These are phyloP conservation scores for Pristionchus pacificus DNA, from an alignment of 1,140 invertebrate species.

Conservation along the genomic window DNA sequence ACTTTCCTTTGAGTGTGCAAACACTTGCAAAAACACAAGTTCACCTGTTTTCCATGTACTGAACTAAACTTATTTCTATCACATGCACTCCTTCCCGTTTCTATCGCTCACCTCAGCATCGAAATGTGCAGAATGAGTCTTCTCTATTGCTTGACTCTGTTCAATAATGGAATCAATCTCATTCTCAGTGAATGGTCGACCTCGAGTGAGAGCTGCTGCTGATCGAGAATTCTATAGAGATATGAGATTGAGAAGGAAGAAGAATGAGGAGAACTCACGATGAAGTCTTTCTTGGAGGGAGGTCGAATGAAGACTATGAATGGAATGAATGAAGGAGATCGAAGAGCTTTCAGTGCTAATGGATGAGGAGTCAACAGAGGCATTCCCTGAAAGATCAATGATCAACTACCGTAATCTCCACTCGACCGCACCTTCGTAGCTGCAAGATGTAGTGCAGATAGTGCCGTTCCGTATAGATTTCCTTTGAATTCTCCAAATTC, in stretches of 20 bases:
- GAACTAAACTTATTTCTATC: too few species aligned
- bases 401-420: slow-evolving; percentile 63
- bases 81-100: too few species aligned
- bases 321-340: slow-evolving; percentile 83
- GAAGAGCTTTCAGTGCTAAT: slow-evolving; percentile 83
- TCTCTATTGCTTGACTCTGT: slow-evolving; percentile 9
- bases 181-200: slow-evolving; percentile 12
- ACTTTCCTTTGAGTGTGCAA: too few species aligned
- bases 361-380: slow-evolving; percentile 93
- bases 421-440: neutral
- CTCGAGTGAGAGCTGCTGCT: neutral
- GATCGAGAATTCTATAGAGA: neutral
- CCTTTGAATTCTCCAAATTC: slow-evolving; percentile 93
- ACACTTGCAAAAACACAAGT: too few species aligned
- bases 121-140: slow-evolving; percentile 4
- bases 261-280: neutral
- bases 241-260: neutral
- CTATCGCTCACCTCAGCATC: slow-evolving; percentile 5
- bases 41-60: too few species aligned
- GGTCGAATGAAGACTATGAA: slow-evolving; percentile 90
- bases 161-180: slow-evolving; percentile 25
- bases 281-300: slow-evolving; percentile 60
- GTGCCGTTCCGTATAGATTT: slow-evolving; percentile 83
- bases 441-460: slow-evolving; percentile 14
- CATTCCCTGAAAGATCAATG: slow-evolving; percentile 78